Base-by-base conservation (phyloP, 1,140 invertebrate genomes). In the Drosophila arawakana region DNA sequence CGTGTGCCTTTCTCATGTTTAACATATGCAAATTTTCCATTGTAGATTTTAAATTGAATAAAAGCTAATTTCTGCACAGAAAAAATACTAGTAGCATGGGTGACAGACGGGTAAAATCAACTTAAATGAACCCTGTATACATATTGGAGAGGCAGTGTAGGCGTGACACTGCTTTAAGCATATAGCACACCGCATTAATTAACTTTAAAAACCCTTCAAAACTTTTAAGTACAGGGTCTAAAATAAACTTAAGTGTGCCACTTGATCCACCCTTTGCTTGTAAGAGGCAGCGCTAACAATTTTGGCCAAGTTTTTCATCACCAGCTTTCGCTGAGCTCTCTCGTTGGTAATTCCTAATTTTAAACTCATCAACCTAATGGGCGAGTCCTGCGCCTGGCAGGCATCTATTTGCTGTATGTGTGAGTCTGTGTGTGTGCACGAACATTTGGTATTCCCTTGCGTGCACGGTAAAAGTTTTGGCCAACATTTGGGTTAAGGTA, bases 31-130 rank as follows among this genome's bases (percentile, higher is more conserved):
- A 76, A 82, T 62, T 30, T 79, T 80, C 39, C 9, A 41, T 59
- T 83, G 80, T 73, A 83, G 79, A 67, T 46, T 59, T 41, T 57
- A 65, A 65, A 85, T 88, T 88, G 76, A 88, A 89, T 88, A 89
- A 88, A 78, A 80, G 73, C 70, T 80, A 80, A 73, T 75, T 75
- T 82, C 69, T 41, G 63, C 55, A 63, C 55, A 54, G 25, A 30
- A 30, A 30, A 30, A 30, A 30, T 30, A 6, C 25, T 30, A 30
- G 25, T 30, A 30, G 25, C 25, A 30, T 2, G 25, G 25, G 25
- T 6, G 25, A 6, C 25, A 30, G 25, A 5, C 25, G 25, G 25
- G 25, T 30, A 6, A 5, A 30, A 30, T 6, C 25, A 3, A 30
- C 25, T 30, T 30, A 0, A 30, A 30, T 5, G 25, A 6, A 30